Percentiles rank a stretch among this genome's conserved stretches.
These are phyloP conservation scores for Trachythela sp. DNA, from an alignment of 64 coral and sea anemone genomes.

Conservation along the genomic window DNA sequence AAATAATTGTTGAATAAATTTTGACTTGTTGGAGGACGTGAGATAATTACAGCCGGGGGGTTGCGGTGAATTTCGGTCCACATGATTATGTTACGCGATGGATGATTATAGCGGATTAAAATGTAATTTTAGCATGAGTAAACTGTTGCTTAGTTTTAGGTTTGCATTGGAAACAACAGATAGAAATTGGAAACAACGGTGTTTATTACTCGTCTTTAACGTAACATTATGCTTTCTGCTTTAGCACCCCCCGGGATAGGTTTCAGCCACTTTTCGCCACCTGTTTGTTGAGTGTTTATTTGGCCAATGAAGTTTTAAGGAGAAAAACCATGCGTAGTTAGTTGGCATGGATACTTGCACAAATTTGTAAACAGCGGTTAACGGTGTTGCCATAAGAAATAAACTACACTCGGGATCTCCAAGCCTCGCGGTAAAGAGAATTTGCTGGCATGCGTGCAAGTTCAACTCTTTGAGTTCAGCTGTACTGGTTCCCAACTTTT, in stretches of 20 bases:
- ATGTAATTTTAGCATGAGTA: too few relatives aligned
- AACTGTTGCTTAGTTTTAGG: too few relatives aligned
- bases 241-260: not conserved
- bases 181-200: too few relatives aligned
- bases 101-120: too few relatives aligned
- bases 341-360: not conserved
- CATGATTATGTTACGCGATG: too few relatives aligned
- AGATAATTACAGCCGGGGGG: not conserved
- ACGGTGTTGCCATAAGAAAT: not conserved
- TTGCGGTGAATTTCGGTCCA: too few relatives aligned
- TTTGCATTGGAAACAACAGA: too few relatives aligned
- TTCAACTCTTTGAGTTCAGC: too few relatives aligned
- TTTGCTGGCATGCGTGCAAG: too few relatives aligned
- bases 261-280: not conserved
- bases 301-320: not conserved
- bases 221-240: not conserved
- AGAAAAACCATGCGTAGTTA: not conserved
- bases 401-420: not conserved
- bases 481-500: too few relatives aligned
- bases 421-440: not conserved
- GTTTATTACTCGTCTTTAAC: not conserved
- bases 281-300: not conserved
- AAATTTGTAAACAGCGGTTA: not conserved
- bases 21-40: not conserved
- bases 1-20: not conserved